Evolutionary conservation across 2,113 vertebrate species (phyloP).

Genomic region (Salminus brasiliensis): DNA sequence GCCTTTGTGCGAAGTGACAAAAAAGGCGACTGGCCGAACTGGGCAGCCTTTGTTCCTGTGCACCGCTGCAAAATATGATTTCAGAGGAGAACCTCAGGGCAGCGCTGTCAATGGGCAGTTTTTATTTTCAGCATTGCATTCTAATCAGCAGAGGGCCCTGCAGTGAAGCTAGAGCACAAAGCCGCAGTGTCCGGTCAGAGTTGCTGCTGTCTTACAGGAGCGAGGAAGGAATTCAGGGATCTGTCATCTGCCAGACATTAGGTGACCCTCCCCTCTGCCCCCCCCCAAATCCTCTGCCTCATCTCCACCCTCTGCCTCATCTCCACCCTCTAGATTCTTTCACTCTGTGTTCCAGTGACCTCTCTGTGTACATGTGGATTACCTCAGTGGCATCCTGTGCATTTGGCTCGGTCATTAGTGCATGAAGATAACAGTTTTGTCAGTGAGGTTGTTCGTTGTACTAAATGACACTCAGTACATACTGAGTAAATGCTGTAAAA

Average conservation of each 20-base stretch:
- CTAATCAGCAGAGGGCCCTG: constrained; percentile 87
- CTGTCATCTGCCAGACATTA: constrained; percentile 93
- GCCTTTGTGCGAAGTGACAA: constrained; percentile 86
- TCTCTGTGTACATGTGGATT: constrained; percentile 59
- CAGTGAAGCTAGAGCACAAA: constrained; percentile 84
- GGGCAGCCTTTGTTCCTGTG: constrained; percentile 86
- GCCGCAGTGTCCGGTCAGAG: constrained; percentile 87
- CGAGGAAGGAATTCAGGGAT: constrained; percentile 85
- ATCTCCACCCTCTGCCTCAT: constrained; percentile 25
- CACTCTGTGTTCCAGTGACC: constrained; percentile 62
- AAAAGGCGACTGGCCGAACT: constrained; percentile 83
- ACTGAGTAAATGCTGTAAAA: too few species aligned
- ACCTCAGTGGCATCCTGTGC: constrained; percentile 51
- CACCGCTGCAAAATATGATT: constrained; percentile 89
- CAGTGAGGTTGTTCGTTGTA: too few species aligned
- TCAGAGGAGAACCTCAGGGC: constrained; percentile 89
- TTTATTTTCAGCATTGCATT: constrained; percentile 92
- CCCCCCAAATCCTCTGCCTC: constrained; percentile 13
- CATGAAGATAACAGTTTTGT: neutral
- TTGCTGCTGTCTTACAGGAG: constrained; percentile 87
- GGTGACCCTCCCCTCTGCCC: constrained; percentile 67
- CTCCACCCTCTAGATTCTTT: constrained; percentile 53
- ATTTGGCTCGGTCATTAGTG: neutral
- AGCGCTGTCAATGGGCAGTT: constrained; percentile 85
- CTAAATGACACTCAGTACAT: too few species aligned